phyloP scores from a whole-genome alignment of 2,888 invertebrate species.

The Drosophila paranaensis region DNA sequence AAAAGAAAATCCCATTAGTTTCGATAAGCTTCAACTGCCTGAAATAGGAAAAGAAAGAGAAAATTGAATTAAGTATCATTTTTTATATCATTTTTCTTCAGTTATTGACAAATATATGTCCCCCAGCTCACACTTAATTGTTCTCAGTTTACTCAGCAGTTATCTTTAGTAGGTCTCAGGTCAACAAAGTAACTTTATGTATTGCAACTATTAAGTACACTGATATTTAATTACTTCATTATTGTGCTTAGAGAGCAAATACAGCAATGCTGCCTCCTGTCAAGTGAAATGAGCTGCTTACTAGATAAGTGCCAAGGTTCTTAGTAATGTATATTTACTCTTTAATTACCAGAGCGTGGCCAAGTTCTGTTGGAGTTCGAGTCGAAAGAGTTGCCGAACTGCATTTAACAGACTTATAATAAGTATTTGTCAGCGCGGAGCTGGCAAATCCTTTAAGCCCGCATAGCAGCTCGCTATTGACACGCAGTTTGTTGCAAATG shows the following conservation, averaged over 20 bases:
- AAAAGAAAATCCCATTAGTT: background rate
- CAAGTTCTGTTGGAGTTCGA: background rate
- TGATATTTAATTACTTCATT: background rate
- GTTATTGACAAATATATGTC: background rate
- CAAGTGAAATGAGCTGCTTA: slow-evolving; percentile 2
- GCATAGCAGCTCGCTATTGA: slow-evolving; percentile 26
- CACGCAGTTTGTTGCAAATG: slow-evolving; percentile 55
- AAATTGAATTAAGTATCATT: too few species aligned
- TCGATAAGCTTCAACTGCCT: background rate
- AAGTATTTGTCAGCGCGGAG: slow-evolving; percentile 15
- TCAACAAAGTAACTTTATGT: background rate
- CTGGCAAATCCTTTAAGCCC: slow-evolving; percentile 13
- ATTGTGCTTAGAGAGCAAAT: background rate
- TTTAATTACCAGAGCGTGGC: background rate
- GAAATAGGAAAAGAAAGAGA: background rate
- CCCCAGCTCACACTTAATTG: background rate
- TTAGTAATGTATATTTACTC: background rate
- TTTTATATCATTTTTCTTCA: too few species aligned
- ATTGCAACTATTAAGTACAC: background rate
- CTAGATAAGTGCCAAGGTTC: background rate
- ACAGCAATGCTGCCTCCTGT: background rate
- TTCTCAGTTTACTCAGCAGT: background rate
- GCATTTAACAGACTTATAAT: slow-evolving; percentile 2
- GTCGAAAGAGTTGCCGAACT: background rate
- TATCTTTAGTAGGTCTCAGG: background rate